phyloP scores from a whole-genome alignment of 1,140 invertebrate species.

The Drosophila rhopaloa region DNA sequence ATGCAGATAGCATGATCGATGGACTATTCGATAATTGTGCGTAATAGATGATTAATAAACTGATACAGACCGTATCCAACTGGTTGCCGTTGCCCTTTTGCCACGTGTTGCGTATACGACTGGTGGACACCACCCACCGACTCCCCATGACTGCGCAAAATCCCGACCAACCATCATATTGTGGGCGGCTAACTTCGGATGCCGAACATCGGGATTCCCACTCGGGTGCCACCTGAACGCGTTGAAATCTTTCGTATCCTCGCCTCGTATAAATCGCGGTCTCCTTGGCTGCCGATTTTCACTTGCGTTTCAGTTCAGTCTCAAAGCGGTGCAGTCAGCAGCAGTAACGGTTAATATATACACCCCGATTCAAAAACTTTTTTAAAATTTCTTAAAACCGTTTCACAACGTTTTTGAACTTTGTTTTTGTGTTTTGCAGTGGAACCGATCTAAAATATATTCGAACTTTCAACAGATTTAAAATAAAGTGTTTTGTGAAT shows the following conservation, averaged over 20 bases:
- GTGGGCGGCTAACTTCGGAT: slow-evolving; percentile 54
- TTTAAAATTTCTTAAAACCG: slow-evolving; percentile 19
- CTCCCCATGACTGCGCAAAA: slow-evolving; percentile 68
- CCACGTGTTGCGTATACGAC: slow-evolving; percentile 75
- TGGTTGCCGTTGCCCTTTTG: slow-evolving; percentile 16
- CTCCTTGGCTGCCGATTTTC: slow-evolving; percentile 68
- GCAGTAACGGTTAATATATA: slow-evolving; percentile 49
- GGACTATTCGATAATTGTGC: slow-evolving; percentile 62
- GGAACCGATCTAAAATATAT: neutral
- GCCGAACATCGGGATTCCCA: slow-evolving; percentile 14
- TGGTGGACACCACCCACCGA: slow-evolving; percentile 33
- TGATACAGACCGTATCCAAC: slow-evolving; percentile 44
- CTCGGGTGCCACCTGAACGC: slow-evolving; percentile 42
- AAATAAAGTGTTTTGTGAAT: slow-evolving; percentile 27
- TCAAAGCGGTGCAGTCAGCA: slow-evolving; percentile 68
- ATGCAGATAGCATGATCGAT: slow-evolving; percentile 72
- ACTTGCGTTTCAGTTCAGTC: slow-evolving; percentile 78
- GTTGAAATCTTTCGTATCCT: slow-evolving; percentile 80
- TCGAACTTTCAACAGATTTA: neutral
- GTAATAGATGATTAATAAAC: slow-evolving; percentile 68
- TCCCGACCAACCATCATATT: slow-evolving; percentile 28
- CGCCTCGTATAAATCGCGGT: slow-evolving; percentile 72
- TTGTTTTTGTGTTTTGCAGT: slow-evolving; percentile 45
- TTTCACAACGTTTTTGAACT: slow-evolving; percentile 21
- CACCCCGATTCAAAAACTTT: slow-evolving; percentile 19